Evolutionary conservation across 2,797 vertebrate species (phyloP).

Genomic region (Cetoscarus ocellatus): DNA sequence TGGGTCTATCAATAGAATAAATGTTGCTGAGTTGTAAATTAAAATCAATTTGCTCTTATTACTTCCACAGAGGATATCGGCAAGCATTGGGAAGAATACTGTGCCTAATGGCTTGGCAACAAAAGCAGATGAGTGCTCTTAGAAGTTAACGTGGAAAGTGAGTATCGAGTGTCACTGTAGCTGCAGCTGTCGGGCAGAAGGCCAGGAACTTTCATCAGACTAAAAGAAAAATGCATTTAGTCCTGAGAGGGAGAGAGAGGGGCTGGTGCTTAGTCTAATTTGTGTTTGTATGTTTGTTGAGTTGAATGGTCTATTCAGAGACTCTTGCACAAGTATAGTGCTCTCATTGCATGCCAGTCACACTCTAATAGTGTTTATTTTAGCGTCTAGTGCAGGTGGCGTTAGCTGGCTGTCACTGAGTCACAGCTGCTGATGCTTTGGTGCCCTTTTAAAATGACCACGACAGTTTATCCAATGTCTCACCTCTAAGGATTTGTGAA

Average conservation of each 20-base stretch:
- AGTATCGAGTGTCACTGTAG: constrained; percentile 64
- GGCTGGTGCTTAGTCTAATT: constrained; percentile 31
- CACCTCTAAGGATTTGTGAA: constrained; percentile 44
- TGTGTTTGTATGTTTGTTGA: constrained; percentile 38
- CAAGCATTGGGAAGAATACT: constrained; percentile 42
- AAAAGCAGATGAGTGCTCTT: constrained; percentile 62
- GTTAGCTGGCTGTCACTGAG: constrained; percentile 60
- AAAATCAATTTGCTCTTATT: constrained; percentile 37
- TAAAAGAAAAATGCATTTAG: constrained; percentile 59
- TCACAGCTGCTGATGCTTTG: constrained; percentile 56
- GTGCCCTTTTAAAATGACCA: constrained; percentile 51
- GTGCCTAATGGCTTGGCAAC: constrained; percentile 63
- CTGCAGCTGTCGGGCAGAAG: constrained; percentile 37
- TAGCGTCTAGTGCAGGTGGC: constrained; percentile 66
- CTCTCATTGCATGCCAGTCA: constrained; percentile 33
- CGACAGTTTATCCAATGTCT: constrained; percentile 55
- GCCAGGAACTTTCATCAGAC: constrained; percentile 43
- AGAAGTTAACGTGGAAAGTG: constrained; percentile 60
- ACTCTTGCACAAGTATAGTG: constrained; percentile 23
- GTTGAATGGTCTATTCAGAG: constrained; percentile 60
- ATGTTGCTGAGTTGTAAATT: constrained; percentile 32
- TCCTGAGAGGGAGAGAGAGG: constrained; percentile 30
- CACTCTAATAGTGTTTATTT: constrained; percentile 60
- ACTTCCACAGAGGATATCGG: constrained; percentile 24
- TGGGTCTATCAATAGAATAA: constrained; percentile 12